A percentile compares a stretch with the other conserved stretches of the same genome.
Conservation (phyloP, 30 jellyfish, hydroid and myxozoan genomes). For the Aurelia aurita region DNA sequence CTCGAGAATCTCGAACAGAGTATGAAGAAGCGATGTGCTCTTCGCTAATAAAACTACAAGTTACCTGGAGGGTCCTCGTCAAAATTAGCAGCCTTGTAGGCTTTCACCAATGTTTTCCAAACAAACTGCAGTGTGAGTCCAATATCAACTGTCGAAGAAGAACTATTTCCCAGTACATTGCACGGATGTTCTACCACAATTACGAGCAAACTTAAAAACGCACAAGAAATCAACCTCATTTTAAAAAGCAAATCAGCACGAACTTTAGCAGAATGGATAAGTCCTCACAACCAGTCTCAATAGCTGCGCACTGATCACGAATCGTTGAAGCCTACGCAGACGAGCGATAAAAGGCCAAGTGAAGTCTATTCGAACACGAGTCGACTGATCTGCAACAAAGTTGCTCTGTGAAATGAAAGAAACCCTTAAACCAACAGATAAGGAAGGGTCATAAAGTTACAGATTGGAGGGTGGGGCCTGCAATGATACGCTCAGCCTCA, state of each 20-base stretch:
- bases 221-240: no score
- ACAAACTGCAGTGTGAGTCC: slow-evolving; percentile 42
- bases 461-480: slow-evolving; percentile 67
- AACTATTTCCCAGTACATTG: neutral
- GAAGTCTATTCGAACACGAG: neutral
- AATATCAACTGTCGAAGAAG: slow-evolving; percentile 10
- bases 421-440: no score
- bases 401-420: slow-evolving; percentile 6
- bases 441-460: slow-evolving; percentile 41
- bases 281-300: no score
- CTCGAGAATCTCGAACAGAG: no score
- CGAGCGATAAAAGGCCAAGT: no score
- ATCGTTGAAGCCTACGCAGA: no score
- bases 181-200: neutral
- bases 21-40: no score
- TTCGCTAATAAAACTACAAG: no score
- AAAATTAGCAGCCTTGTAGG: slow-evolving; percentile 42
- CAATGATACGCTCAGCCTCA: slow-evolving; percentile 60
- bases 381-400: slow-evolving; percentile 5
- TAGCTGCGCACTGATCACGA: no score
- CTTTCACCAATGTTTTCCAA: slow-evolving; percentile 46
- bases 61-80: slow-evolving; percentile 72
- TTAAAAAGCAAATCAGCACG: no score
- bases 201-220: neutral
- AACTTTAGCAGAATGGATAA: no score